Conservation (phyloP, 2,113 vertebrate genomes). For the Castor canadensis region DNA sequence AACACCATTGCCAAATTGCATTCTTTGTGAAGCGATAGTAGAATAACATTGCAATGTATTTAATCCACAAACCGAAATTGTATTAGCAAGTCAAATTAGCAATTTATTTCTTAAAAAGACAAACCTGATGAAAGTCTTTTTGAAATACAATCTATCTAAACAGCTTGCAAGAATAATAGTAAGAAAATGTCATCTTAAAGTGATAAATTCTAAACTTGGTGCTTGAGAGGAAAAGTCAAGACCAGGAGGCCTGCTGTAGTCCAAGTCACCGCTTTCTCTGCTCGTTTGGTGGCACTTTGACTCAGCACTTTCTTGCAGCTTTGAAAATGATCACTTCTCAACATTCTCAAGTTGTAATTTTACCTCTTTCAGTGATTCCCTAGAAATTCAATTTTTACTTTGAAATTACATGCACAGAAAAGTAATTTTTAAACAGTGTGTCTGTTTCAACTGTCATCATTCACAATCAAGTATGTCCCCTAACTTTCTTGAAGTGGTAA, state of each 20-base stretch:
- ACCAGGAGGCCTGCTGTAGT: background rate
- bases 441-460: background rate
- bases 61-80: conserved; percentile 36
- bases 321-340: conserved; percentile 45
- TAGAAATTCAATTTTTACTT: conserved; percentile 21
- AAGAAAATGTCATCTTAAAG: background rate
- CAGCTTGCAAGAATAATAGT: background rate
- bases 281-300: background rate
- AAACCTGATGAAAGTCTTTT: conserved; percentile 5
- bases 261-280: background rate
- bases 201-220: background rate
- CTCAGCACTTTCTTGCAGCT: conserved; percentile 37
- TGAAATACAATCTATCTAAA: background rate
- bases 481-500: conserved; percentile 2
- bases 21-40: conserved; percentile 17
- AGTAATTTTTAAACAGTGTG: background rate
- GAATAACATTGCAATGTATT: conserved; percentile 4
- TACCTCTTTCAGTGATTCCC: conserved; percentile 12
- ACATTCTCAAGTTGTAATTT: conserved; percentile 41
- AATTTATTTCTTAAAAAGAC: conserved; percentile 33
- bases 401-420: conserved; percentile 42
- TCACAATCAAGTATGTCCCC: background rate
- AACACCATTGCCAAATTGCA: conserved; percentile 1
- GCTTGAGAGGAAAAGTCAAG: background rate
- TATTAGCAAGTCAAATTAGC: conserved; percentile 36